phyloP scores from a whole-genome alignment of 1,140 invertebrate species.

The Bombus soroeensis region DNA sequence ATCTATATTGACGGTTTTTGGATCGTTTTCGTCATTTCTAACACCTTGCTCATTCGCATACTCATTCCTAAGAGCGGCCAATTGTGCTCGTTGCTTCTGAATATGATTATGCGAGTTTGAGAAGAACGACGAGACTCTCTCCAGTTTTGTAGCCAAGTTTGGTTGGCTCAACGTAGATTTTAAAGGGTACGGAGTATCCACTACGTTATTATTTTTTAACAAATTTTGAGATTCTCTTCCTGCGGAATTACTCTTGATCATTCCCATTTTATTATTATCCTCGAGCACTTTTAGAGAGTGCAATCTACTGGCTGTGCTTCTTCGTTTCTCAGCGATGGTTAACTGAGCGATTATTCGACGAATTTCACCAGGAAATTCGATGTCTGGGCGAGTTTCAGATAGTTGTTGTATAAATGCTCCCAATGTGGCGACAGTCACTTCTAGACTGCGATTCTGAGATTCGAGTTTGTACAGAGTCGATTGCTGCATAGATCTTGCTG shows the following conservation, averaged over 20 bases:
- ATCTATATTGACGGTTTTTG: constrained; percentile 79
- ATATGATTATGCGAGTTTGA: constrained; percentile 87
- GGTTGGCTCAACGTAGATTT: constrained; percentile 82
- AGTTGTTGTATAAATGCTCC: constrained; percentile 86
- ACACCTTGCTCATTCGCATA: constrained; percentile 53
- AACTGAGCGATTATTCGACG: constrained; percentile 86
- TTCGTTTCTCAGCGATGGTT: constrained; percentile 80
- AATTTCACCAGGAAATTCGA: constrained; percentile 87
- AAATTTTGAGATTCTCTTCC: constrained; percentile 75
- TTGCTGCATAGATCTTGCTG: constrained; percentile 84
- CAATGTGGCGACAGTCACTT: constrained; percentile 85
- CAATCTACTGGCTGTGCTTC: constrained; percentile 76
- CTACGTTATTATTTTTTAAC: constrained; percentile 66
- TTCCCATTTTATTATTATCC: constrained; percentile 82
- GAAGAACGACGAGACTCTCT: constrained; percentile 85
- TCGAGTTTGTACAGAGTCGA: constrained; percentile 85
- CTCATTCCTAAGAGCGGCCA: constrained; percentile 73
- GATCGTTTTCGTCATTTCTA: constrained; percentile 78
- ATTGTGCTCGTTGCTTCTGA: constrained; percentile 81
- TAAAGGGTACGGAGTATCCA: constrained; percentile 76
- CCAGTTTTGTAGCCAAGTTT: constrained; percentile 78
- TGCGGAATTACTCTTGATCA: constrained; percentile 79
- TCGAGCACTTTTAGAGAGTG: constrained; percentile 84
- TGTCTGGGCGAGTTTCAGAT: constrained; percentile 83
- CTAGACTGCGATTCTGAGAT: constrained; percentile 85